Evolutionary conservation across 2,113 vertebrate genomes (phyloP).

Genomic region (Morone saxatilis): DNA sequence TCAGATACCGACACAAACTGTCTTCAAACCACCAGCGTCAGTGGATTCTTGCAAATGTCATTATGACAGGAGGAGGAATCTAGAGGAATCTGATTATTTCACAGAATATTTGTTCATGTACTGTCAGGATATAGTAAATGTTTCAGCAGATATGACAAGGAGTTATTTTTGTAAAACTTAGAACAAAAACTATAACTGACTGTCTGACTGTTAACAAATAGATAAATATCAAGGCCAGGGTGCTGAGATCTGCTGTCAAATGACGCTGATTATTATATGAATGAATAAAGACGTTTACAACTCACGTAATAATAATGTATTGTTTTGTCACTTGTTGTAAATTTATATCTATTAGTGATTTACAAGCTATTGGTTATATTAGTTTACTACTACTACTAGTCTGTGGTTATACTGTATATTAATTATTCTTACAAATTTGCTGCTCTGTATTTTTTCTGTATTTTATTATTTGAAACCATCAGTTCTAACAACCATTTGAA

Average conservation of each 20-base stretch:
- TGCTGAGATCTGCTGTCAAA: background rate
- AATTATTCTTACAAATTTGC: too few species aligned
- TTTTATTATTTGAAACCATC: too few species aligned
- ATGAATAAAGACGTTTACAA: background rate
- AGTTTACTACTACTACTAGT: background rate
- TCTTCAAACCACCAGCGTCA: too few species aligned
- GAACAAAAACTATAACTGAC: too few species aligned
- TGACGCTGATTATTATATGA: background rate
- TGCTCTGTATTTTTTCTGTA: background rate
- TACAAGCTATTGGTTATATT: background rate
- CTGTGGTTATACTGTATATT: background rate
- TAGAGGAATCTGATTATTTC: too few species aligned
- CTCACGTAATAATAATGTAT: background rate
- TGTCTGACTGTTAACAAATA: background rate
- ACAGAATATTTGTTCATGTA: too few species aligned
- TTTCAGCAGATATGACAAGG: too few species aligned
- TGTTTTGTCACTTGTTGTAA: background rate
- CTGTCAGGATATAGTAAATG: too few species aligned
- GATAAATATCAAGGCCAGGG: background rate
- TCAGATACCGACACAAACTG: too few species aligned
- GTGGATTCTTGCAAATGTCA: too few species aligned
- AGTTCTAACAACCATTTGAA: background rate
- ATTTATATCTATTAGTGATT: background rate
- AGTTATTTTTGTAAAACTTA: too few species aligned
- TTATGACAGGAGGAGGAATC: too few species aligned